phyloP scores from a whole-genome alignment of 2,113 vertebrate genomes.

The Amphiprion percula region DNA sequence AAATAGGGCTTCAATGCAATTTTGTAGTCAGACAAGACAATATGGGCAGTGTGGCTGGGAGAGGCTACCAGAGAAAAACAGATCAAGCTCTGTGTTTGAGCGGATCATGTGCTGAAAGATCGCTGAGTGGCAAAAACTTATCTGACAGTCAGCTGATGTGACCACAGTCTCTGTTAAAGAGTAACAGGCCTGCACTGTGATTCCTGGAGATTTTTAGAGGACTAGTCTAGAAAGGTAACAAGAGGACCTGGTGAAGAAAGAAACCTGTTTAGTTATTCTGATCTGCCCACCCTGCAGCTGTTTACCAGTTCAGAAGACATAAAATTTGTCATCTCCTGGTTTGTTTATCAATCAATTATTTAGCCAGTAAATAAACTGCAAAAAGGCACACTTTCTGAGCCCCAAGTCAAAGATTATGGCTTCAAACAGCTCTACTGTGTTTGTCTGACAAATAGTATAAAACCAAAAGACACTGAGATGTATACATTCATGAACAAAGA shows the following conservation, averaged over 20 bases:
- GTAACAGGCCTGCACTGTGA: constrained; percentile 52
- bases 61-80: constrained; percentile 57
- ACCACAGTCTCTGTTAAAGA: constrained; percentile 59
- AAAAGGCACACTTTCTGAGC: too few relatives aligned
- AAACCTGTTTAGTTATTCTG: constrained; percentile 2
- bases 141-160: constrained; percentile 76
- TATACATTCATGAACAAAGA: neutral
- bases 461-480: too few relatives aligned
- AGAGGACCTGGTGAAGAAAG: constrained; percentile 7
- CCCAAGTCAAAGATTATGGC: too few relatives aligned
- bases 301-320: neutral
- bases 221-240: constrained; percentile 11
- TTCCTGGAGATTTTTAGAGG: constrained; percentile 12
- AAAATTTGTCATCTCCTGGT: neutral
- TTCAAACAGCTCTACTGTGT: too few relatives aligned
- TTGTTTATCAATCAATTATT: too few relatives aligned
- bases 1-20: constrained; percentile 5
- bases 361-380: too few relatives aligned
- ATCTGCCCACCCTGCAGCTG: neutral
- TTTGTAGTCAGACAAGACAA: constrained; percentile 56
- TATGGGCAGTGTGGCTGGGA: constrained; percentile 52
- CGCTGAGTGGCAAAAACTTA: constrained; percentile 66
- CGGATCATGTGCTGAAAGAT: constrained; percentile 66
- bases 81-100: constrained; percentile 67
- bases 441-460: too few relatives aligned